Conservation (phyloP, 1,140 invertebrate genomes). For the Aphis craccivora region DNA sequence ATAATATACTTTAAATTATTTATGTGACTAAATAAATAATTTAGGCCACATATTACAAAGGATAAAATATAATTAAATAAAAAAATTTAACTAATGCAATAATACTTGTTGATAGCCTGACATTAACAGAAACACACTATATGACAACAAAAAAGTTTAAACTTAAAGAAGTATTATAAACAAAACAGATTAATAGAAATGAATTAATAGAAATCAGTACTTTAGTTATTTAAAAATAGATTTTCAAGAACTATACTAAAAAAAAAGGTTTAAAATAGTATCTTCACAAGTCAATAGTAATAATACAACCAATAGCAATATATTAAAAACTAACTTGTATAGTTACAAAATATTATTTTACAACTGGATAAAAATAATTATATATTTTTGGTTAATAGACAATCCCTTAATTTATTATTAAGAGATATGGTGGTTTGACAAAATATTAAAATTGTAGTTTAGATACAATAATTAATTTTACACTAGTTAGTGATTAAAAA, state of each 20-base stretch:
- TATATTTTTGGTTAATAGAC: constrained; percentile 50
- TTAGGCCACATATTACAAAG: constrained; percentile 14
- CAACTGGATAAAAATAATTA: constrained; percentile 53
- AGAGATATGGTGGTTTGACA: background rate
- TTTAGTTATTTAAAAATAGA: constrained; percentile 56
- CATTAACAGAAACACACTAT: constrained; percentile 18
- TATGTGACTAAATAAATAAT: constrained; percentile 25
- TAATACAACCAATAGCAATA: constrained; percentile 37
- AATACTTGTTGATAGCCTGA: constrained; percentile 29
- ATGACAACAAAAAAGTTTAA: constrained; percentile 35
- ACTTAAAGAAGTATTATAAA: constrained; percentile 23
- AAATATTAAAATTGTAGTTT: constrained; percentile 27
- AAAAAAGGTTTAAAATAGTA: constrained; percentile 40
- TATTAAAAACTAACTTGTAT: constrained; percentile 10
- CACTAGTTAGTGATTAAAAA: constrained; percentile 50
- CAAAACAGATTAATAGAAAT: constrained; percentile 37
- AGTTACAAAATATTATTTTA: constrained; percentile 30
- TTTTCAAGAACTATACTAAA: constrained; percentile 51
- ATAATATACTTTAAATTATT: constrained; percentile 21
- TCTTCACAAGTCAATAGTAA: constrained; percentile 48
- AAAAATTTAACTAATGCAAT: constrained; percentile 43
- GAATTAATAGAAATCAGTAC: constrained; percentile 54
- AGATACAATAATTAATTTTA: constrained; percentile 10
- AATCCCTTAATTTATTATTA: constrained; percentile 13
- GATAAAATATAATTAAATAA: constrained; percentile 44